Percentiles rank a stretch among this genome's conserved stretches.
phyloP scores from a whole-genome alignment of 2,797 vertebrate genomes.

The Benthosema pterotum region DNA sequence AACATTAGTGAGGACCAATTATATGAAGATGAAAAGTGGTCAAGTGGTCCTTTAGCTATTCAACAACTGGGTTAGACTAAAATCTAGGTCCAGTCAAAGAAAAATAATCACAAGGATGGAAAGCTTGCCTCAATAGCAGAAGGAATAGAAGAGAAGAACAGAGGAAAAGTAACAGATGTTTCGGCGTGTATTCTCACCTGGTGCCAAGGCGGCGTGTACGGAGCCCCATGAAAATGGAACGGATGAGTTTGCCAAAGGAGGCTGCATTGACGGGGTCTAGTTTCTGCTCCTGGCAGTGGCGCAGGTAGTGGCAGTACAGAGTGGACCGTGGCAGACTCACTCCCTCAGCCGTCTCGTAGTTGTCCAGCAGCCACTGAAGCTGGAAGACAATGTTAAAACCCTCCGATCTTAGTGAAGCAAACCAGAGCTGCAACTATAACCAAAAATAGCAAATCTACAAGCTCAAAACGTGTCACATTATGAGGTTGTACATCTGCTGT shows the following conservation, averaged over 20 bases:
- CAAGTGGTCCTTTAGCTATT: too few relatives aligned
- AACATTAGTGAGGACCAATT: too few relatives aligned
- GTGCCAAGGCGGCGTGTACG: constrained; percentile 95
- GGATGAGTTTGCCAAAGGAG: constrained; percentile 97
- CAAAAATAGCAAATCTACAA: too few relatives aligned
- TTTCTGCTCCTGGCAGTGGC: constrained; percentile 98
- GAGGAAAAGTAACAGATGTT: too few relatives aligned
- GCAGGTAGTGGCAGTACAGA: constrained; percentile 96
- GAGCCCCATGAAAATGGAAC: constrained; percentile 98
- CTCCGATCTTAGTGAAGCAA: too few relatives aligned
- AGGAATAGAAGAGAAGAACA: background rate
- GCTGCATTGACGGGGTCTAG: constrained; percentile 97
- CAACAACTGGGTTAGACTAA: too few relatives aligned
- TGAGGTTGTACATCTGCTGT: too few relatives aligned
- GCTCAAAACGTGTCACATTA: too few relatives aligned
- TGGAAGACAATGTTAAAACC: constrained; percentile 56
- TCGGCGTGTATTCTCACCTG: constrained; percentile 75
- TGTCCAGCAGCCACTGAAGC: constrained; percentile 98
- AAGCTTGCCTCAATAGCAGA: background rate
- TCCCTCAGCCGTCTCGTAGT: constrained; percentile 96
- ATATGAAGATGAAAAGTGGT: too few relatives aligned
- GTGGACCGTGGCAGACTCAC: constrained; percentile 96
- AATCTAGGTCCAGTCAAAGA: background rate
- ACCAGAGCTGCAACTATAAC: too few relatives aligned
- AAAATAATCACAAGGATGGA: background rate